A percentile compares a stretch with the other conserved stretches of the same genome.
Conservation (phyloP, 2,113 vertebrate species). For the Labeo catla region DNA sequence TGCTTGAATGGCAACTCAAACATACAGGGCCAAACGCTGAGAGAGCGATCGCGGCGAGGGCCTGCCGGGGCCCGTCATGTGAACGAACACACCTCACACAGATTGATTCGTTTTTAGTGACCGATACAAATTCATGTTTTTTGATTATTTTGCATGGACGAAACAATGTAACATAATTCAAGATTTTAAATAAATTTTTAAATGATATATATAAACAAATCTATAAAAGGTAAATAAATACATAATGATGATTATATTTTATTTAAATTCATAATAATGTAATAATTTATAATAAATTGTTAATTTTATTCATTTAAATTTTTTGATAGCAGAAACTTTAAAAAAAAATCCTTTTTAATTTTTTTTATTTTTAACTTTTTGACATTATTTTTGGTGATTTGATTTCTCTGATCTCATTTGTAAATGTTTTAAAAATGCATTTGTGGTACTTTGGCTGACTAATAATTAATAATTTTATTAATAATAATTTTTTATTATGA, state of each 20-base stretch:
- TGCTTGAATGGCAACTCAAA: constrained; percentile 48
- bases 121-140: background rate
- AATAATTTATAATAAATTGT: no score
- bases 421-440: background rate
- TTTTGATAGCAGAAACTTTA: no score
- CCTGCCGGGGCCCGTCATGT: background rate
- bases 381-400: background rate
- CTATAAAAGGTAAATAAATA: background rate
- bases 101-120: background rate
- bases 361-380: no score
- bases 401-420: background rate
- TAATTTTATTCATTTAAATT: no score
- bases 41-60: background rate
- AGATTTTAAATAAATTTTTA: background rate
- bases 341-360: background rate
- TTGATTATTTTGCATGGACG: background rate
- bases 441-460: background rate
- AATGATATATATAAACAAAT: background rate
- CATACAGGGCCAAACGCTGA: background rate
- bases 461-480: background rate
- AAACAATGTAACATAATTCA: background rate
- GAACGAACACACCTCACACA: background rate
- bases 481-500: background rate
- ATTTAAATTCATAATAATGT: background rate
- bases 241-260: no score